Base-by-base conservation (phyloP, 1,140 invertebrate species). In the Tetranychus urticae region DNA sequence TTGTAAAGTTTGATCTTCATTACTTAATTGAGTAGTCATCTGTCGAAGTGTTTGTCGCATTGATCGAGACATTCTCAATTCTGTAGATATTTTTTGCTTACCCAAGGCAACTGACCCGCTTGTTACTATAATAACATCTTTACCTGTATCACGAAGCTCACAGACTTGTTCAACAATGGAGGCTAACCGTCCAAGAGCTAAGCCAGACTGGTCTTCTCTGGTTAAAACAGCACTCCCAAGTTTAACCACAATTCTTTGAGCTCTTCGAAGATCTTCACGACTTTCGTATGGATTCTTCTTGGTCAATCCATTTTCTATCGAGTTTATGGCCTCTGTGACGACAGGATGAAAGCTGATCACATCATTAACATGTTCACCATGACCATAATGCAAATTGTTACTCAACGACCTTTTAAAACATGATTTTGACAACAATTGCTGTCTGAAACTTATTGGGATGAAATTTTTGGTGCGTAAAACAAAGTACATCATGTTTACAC, bases 21-120 rank as follows among this genome's bases (percentile, higher is more conserved):
- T 67, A 64, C 4, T 13, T 13, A 23, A 39, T 63, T 72, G 56
- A 81, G 81, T 73, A 78, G 76, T 37, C 78, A 80, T 68, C 0
- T 83, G 82, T 42, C 84, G 85, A 0, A 97, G 75, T 1, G 90
- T 97, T 71, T 96, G 88, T 65, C 90, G 79, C 86, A 97, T 94
- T 4, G 88, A 93, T 66, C 94, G 79, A 0, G 91, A 94, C 89
- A 97, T 94, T 36, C 93, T 77, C 39, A 96, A 76, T 73, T 97
- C 93, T 68, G 97, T 90, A 0, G 87, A 85, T 14, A 99, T 75
- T 74, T 96, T 97, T 74, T 98, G 93, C 73, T 96, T 90, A 39
- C 94, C 94, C 71, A 97, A 98, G 12, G 94, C 94, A 1, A 98
- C 92, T 4, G 94, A 92, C 13, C 94, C 96, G 69, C 90, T 96